A percentile compares a stretch with the other conserved stretches of the same genome.
Conservation (phyloP, 2,113 vertebrate genomes). For the Mus pahari region DNA sequence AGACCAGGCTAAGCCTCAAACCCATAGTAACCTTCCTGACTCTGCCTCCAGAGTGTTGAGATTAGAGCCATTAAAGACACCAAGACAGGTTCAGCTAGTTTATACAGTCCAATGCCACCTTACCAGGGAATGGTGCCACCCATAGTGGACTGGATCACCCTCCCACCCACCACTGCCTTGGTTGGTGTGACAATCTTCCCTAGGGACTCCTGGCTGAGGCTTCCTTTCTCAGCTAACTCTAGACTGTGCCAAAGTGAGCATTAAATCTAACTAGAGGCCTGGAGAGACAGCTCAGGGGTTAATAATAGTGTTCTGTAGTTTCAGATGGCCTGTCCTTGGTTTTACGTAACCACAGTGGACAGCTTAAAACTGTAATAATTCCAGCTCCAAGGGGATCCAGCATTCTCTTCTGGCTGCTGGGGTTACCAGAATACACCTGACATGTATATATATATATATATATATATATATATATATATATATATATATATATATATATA, state of each 20-base stretch:
- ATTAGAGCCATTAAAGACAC: neutral
- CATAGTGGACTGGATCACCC: neutral
- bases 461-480: no score
- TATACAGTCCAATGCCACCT: neutral
- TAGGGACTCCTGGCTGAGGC: neutral
- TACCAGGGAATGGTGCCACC: neutral
- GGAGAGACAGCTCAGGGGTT: neutral
- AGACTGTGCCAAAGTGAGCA: neutral
- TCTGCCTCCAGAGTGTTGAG: neutral
- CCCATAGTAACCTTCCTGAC: neutral
- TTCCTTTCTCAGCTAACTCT: neutral
- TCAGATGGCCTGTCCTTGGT: neutral
- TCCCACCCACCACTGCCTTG: neutral
- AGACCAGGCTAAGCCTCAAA: neutral
- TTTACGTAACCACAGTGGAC: no score
- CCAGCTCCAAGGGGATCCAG: neutral
- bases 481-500: no score
- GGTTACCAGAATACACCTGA: neutral
- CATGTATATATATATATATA: no score
- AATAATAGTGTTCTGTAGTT: neutral
- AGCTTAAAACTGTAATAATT: neutral
- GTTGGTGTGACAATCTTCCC: neutral
- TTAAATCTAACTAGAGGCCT: neutral
- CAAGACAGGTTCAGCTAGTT: neutral
- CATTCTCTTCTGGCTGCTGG: neutral